Evolutionary conservation across 2,797 vertebrate genomes (phyloP), one percentile per base, ranked within the genome.

Genomic region (Rhinella marina): DNA sequence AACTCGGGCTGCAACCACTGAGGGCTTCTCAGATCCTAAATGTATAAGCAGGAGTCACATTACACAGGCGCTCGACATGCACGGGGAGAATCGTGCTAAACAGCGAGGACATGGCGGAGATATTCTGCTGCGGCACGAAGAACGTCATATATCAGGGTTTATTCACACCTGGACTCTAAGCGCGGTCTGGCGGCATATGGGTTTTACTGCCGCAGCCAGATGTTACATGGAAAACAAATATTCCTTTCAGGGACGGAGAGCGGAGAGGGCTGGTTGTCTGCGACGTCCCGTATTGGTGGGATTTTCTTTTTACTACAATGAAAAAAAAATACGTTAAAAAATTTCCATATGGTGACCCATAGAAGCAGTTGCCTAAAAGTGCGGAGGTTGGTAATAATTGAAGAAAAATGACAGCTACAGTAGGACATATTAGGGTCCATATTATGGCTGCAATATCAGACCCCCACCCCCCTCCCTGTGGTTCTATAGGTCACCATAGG

Each of bases 21-120:
- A 17, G 14, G 81, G 54, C 81, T 88, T 70, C 62, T 77, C 29
- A 78, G 84, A 82, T 86, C 84, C 79, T 73, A 82, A 70, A 88
- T 59, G 66, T 88, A 79, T 62, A 48, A 82, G 25, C 72, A 62
- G 84, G 77, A 88, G 84, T 89, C 84, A 82, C 79, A 70, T 89
- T 86, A 82, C 88, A 89, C 70, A 78, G 59, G 54, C 52, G 25
- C 70, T 41, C 16, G 7, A 57, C 68, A 59, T 21, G 23, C 56
- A 82, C 29, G 27, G 79, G 73, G 29, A 7, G 41, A 11, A 72
- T 81, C 62, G 14, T 48, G 50, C 59, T 59, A 61, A 41, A 59
- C 12, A n/a, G 50, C 14, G 29, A 16, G 50, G 23, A 70, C 2
- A 23, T 61, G 57, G 57, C 29, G 19, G 19, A 25, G 52, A 57